Evolutionary conservation across 2,113 vertebrate genomes (phyloP).

Genomic region (Psilopogon haemacephalus): DNA sequence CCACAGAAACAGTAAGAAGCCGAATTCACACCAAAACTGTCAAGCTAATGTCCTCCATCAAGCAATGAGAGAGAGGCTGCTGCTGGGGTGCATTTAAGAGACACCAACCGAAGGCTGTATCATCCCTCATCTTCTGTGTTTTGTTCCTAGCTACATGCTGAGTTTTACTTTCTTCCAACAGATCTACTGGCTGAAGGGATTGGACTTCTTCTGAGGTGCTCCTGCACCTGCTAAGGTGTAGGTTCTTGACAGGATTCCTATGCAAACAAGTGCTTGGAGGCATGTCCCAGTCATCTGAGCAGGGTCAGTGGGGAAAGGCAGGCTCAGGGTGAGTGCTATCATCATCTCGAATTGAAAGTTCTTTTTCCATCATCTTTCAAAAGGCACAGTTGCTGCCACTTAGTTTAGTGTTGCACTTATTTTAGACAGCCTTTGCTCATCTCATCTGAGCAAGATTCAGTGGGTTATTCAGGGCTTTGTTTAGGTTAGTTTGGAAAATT

Average conservation of each 20-base stretch:
- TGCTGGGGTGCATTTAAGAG: not conserved
- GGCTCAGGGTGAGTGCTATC: rapidly evolving
- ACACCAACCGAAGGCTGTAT: rapidly evolving
- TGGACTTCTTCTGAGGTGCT: not conserved
- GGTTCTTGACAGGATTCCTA: not conserved
- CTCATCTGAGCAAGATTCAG: not conserved
- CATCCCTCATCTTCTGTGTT: not conserved
- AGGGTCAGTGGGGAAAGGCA: not conserved
- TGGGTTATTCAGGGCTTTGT: not conserved
- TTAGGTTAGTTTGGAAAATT: conserved; percentile 57
- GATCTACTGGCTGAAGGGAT: not conserved
- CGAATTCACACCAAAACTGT: not conserved
- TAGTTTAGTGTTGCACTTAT: not conserved
- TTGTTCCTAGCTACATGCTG: not conserved
- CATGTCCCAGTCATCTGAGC: not conserved
- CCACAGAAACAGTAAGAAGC: not conserved
- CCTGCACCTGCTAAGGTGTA: not conserved
- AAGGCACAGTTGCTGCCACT: not conserved
- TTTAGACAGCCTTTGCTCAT: not conserved
- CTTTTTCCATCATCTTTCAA: not conserved
- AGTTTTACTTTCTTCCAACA: not conserved
- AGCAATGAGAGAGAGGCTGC: not conserved
- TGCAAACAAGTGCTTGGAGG: not conserved
- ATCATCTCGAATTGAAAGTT: not conserved
- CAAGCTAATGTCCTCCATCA: not conserved